These are phyloP conservation scores for Talpa occidentalis DNA, from an alignment of 2,113 vertebrate genomes.

Conservation along the genomic window DNA sequence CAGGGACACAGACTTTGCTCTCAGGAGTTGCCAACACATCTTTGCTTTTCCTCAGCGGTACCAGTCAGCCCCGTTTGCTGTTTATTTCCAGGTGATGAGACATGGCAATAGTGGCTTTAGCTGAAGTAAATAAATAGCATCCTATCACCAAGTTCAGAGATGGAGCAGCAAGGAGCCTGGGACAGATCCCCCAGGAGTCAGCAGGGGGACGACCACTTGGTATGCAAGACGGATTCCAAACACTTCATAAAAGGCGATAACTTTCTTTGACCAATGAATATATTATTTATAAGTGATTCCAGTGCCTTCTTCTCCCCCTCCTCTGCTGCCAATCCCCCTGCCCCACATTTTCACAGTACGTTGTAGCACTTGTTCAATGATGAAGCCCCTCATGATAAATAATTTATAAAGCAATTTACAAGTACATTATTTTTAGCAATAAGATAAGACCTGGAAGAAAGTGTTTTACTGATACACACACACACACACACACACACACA, in stretches of 20 bases:
- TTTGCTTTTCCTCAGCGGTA: constrained; percentile 73
- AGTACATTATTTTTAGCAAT: constrained; percentile 89
- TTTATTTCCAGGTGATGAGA: constrained; percentile 86
- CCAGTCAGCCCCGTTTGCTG: constrained; percentile 81
- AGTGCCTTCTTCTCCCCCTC: constrained; percentile 73
- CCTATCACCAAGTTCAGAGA: constrained; percentile 83
- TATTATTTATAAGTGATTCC: constrained; percentile 86
- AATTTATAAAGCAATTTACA: constrained; percentile 91
- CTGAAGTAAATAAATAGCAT: constrained; percentile 84
- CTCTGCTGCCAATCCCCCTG: constrained; percentile 72
- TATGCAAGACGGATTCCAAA: constrained; percentile 86
- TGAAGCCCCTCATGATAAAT: constrained; percentile 86
- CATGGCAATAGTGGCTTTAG: constrained; percentile 83
- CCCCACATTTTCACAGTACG: constrained; percentile 76
- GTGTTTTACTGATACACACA: constrained; percentile 80
- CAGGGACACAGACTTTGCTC: constrained; percentile 77
- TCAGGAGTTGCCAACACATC: constrained; percentile 74
- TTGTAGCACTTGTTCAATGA: constrained; percentile 84
- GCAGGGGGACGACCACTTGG: constrained; percentile 70
- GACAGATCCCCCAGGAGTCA: constrained; percentile 52
- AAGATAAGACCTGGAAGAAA: constrained; percentile 84
- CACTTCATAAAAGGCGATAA: constrained; percentile 89
- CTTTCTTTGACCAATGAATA: constrained; percentile 88
- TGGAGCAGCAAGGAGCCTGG: constrained; percentile 73
- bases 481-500: neutral